phyloP scores from a whole-genome alignment of 2,113 vertebrate species.

The Pongo pygmaeus region DNA sequence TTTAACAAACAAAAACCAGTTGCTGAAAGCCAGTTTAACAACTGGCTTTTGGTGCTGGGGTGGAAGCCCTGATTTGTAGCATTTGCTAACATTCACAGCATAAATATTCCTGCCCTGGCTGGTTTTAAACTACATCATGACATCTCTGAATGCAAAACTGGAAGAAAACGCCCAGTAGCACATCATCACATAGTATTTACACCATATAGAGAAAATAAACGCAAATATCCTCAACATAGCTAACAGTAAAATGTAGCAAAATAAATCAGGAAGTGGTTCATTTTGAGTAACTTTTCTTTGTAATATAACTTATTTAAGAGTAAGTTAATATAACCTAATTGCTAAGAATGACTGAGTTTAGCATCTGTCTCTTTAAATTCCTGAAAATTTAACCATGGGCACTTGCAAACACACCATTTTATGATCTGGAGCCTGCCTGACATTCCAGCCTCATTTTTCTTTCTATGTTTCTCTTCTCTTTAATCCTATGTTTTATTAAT shows the following conservation, averaged over 20 bases:
- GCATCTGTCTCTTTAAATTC: conserved; percentile 1
- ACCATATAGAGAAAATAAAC: background rate
- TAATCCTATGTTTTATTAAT: background rate
- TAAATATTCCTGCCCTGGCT: background rate
- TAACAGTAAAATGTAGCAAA: background rate
- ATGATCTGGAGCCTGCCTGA: background rate
- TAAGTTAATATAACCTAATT: background rate
- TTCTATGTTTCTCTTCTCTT: background rate
- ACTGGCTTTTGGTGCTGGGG: background rate
- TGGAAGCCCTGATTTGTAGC: background rate
- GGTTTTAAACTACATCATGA: background rate
- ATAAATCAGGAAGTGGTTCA: background rate
- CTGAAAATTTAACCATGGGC: background rate
- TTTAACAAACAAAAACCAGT: no score
- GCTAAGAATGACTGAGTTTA: background rate
- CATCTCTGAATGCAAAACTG: background rate
- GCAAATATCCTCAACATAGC: background rate
- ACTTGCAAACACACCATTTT: background rate
- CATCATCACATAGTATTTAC: background rate
- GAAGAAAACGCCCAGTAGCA: background rate
- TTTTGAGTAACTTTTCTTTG: conserved; percentile 18
- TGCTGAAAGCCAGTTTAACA: background rate
- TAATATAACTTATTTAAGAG: background rate
- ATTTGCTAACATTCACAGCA: background rate
- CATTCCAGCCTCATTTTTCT: background rate